These are phyloP conservation scores for Gadus macrocephalus DNA, from an alignment of 2,113 vertebrate species.

Conservation along the genomic window DNA sequence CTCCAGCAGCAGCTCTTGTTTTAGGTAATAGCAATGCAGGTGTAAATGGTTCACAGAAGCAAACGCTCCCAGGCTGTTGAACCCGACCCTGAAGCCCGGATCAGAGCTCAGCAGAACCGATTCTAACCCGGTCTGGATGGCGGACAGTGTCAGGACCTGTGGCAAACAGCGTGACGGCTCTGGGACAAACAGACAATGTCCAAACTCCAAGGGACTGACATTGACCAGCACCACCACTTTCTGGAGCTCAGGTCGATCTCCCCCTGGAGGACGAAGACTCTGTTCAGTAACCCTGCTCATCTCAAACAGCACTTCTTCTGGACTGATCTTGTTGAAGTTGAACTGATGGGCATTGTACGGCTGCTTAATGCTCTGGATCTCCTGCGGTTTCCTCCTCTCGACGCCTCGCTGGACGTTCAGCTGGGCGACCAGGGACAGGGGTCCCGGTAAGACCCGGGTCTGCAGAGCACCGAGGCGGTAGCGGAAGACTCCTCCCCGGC, in stretches of 20 bases:
- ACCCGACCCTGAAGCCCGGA: conserved; percentile 83
- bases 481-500: conserved; percentile 78
- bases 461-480: conserved; percentile 76
- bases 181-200: conserved; percentile 86
- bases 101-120: conserved; percentile 79
- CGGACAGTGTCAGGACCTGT: conserved; percentile 72
- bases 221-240: conserved; percentile 76
- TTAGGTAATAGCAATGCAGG: conserved; percentile 85
- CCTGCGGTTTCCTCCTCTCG: conserved; percentile 81
- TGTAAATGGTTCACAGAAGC: conserved; percentile 94
- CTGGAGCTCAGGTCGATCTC: neutral
- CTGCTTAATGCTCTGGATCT: conserved; percentile 78
- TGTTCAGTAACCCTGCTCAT: conserved; percentile 39
- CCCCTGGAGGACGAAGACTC: neutral
- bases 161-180: conserved; percentile 71
- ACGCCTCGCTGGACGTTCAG: conserved; percentile 79
- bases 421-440: conserved; percentile 75
- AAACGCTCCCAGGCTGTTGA: conserved; percentile 88
- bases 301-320: conserved; percentile 78
- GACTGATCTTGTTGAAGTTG: conserved; percentile 81
- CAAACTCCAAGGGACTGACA: conserved; percentile 84
- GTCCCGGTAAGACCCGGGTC: conserved; percentile 78
- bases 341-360: conserved; percentile 77
- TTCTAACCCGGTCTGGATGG: conserved; percentile 71
- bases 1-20: conserved; percentile 74